These are phyloP conservation scores for Drosophila pseudoobscura DNA, from an alignment of 1,140 invertebrate species.

Conservation along the genomic window DNA sequence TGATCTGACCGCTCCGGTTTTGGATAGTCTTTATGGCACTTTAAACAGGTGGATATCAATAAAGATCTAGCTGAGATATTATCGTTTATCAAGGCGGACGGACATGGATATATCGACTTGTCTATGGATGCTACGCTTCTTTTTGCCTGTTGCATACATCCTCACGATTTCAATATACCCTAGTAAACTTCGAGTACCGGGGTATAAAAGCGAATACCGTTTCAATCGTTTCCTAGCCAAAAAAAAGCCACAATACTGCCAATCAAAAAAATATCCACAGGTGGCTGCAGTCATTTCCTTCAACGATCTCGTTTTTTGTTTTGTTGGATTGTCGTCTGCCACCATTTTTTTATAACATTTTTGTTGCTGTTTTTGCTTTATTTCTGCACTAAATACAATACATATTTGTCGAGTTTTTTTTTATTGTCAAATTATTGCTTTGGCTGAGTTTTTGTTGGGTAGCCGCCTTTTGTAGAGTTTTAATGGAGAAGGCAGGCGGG, in stretches of 20 bases:
- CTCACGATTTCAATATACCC: too few relatives aligned
- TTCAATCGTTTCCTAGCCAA: not conserved
- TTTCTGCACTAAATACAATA: slow-evolving; percentile 9
- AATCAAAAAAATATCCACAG: slow-evolving; percentile 11
- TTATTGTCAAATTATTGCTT: slow-evolving; percentile 49
- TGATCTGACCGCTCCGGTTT: too few relatives aligned
- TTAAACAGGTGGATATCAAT: too few relatives aligned
- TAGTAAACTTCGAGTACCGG: too few relatives aligned
- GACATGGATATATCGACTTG: too few relatives aligned
- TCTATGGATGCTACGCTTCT: too few relatives aligned
- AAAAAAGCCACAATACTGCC: slow-evolving; percentile 7
- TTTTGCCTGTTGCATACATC: too few relatives aligned
- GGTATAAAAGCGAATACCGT: too few relatives aligned
- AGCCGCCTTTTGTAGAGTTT: slow-evolving; percentile 13
- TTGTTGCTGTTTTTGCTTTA: slow-evolving; percentile 15
- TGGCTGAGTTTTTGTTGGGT: slow-evolving; percentile 36
- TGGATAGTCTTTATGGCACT: too few relatives aligned
- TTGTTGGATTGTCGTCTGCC: slow-evolving; percentile 52
- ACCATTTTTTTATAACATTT: slow-evolving; percentile 69
- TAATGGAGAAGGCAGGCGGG: not conserved
- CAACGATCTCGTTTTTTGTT: slow-evolving; percentile 34
- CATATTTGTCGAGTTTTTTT: slow-evolving; percentile 13
- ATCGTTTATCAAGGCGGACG: too few relatives aligned
- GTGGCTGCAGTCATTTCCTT: slow-evolving; percentile 52
- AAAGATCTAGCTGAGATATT: too few relatives aligned